Percentiles rank a stretch among this genome's conserved stretches.
Evolutionary conservation across 2,888 invertebrate genomes (phyloP).

Genomic region (Eupithecia pulchellata): DNA sequence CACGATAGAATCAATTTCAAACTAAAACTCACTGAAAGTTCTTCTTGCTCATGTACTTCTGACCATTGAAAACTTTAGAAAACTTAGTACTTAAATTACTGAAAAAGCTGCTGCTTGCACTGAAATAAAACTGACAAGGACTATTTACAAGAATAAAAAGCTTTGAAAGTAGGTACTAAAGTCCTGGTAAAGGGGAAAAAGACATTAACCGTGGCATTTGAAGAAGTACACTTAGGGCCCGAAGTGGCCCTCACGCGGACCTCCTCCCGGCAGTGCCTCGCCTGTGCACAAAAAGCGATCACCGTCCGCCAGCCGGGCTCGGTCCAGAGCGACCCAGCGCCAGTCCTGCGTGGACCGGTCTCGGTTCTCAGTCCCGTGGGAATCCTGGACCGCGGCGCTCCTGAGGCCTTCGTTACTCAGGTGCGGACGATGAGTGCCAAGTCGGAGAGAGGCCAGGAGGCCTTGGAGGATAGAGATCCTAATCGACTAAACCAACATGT

Average conservation of each 20-base stretch:
- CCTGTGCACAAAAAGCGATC: conserved; percentile 63
- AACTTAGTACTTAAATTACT: neutral
- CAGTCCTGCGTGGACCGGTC: neutral
- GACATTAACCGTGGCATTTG: conserved; percentile 68
- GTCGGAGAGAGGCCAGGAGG: conserved; percentile 72
- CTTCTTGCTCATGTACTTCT: neutral
- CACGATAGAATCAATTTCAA: neutral
- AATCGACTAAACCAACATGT: conserved; percentile 89
- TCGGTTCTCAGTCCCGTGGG: neutral
- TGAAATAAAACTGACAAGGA: neutral
- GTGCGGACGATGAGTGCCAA: conserved; percentile 62
- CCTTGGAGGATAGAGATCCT: conserved; percentile 89
- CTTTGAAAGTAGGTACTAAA: neutral
- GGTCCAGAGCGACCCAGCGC: neutral
- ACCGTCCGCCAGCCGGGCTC: conserved; percentile 40
- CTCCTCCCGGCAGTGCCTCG: conserved; percentile 66
- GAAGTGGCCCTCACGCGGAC: conserved; percentile 61
- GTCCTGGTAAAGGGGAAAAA: conserved; percentile 17
- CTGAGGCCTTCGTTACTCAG: conserved; percentile 36
- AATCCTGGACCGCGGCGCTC: neutral
- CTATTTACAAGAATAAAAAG: neutral
- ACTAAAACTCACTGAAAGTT: neutral
- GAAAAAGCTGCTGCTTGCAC: neutral
- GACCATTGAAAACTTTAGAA: neutral
- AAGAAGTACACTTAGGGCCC: conserved; percentile 64